A percentile compares a stretch with the other conserved stretches of the same genome.
Conservation (phyloP, 2,888 invertebrate species). For the Penaeus monodon region DNA sequence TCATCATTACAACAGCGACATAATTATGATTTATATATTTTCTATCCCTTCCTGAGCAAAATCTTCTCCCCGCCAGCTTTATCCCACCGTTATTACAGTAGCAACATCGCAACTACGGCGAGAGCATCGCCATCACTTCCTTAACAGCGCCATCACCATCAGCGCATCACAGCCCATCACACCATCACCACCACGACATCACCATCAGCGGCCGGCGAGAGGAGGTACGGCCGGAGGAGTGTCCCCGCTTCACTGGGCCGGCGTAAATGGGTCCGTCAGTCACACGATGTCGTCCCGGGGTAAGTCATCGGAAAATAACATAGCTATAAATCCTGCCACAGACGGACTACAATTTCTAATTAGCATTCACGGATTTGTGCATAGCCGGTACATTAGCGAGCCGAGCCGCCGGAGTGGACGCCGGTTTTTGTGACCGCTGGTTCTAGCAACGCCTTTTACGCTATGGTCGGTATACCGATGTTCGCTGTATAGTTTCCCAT, state of each 20-base stretch:
- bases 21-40: too few relatives aligned
- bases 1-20: too few relatives aligned
- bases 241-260: neutral
- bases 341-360: constrained; percentile 42
- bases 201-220: neutral
- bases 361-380: constrained; percentile 39
- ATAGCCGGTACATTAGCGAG: constrained; percentile 2
- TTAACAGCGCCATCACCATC: too few relatives aligned
- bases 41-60: too few relatives aligned
- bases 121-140: too few relatives aligned
- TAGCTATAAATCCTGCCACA: constrained; percentile 29
- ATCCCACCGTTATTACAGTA: too few relatives aligned
- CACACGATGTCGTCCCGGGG: constrained; percentile 34
- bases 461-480: neutral
- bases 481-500: too few relatives aligned
- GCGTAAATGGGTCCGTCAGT: constrained; percentile 29
- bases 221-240: neutral
- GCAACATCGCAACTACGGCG: too few relatives aligned
- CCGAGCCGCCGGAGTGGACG: neutral
- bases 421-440: neutral
- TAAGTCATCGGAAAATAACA: constrained; percentile 44
- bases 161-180: too few relatives aligned
- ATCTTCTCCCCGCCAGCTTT: too few relatives aligned
- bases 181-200: neutral
- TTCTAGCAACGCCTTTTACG: neutral